Percentiles rank a stretch among this genome's conserved stretches.
phyloP scores from a whole-genome alignment of 2,113 vertebrate genomes.

The Boleophthalmus pectinirostris region DNA sequence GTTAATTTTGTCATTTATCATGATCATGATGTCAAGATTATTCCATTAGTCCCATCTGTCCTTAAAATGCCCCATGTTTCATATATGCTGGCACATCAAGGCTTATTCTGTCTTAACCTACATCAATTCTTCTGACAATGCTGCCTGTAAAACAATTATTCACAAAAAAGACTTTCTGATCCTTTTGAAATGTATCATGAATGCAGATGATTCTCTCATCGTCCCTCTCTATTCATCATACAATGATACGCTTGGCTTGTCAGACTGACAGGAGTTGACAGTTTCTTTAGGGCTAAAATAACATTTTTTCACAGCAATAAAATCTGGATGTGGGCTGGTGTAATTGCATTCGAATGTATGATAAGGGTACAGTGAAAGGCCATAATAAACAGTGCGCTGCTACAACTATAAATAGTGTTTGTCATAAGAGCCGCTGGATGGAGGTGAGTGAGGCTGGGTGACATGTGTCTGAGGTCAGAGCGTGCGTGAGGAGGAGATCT shows the following conservation, averaged over 20 bases:
- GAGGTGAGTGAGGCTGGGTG: conserved; percentile 63
- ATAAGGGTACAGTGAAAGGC: conserved; percentile 69
- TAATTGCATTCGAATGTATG: conserved; percentile 61
- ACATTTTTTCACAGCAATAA: conserved; percentile 38
- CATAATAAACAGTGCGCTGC: conserved; percentile 48
- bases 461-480: conserved; percentile 56
- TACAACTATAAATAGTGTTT: conserved; percentile 74
- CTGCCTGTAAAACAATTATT: background rate
- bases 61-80: conserved; percentile 2
- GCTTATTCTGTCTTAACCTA: conserved; percentile 1
- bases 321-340: conserved; percentile 49
- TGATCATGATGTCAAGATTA: too few relatives aligned
- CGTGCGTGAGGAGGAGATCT: conserved; percentile 47
- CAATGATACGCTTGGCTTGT: conserved; percentile 45
- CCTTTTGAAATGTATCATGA: conserved; percentile 25
- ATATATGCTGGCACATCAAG: background rate
- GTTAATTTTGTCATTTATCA: too few relatives aligned
- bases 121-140: conserved; percentile 8
- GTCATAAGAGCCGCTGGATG: conserved; percentile 68
- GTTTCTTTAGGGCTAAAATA: conserved; percentile 50
- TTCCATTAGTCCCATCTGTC: background rate
- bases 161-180: background rate
- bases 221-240: conserved; percentile 19
- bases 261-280: conserved; percentile 40
- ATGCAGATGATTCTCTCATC: conserved; percentile 27